phyloP scores from a whole-genome alignment of 1,140 invertebrate genomes.

The Drosophila santomea region DNA sequence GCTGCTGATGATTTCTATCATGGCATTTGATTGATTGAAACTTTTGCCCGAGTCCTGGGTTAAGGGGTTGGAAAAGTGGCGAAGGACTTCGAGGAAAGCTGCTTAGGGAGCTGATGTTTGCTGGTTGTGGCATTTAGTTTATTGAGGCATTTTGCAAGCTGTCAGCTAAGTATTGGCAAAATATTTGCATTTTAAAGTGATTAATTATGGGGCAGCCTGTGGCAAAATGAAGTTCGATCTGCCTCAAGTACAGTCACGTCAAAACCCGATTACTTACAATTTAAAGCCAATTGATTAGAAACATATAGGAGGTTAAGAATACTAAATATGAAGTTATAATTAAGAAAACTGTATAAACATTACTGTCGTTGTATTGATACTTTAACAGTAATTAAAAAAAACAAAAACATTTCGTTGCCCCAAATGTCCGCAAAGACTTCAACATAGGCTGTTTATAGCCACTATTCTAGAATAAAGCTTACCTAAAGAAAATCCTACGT shows the following conservation, averaged over 20 bases:
- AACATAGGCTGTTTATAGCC: not conserved
- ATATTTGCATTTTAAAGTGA: constrained; percentile 73
- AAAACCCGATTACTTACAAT: constrained; percentile 16
- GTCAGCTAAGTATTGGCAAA: constrained; percentile 32
- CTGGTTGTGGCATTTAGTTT: constrained; percentile 59
- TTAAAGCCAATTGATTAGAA: constrained; percentile 2
- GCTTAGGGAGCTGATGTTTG: not conserved
- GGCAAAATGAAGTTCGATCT: not conserved
- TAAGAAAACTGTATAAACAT: not conserved
- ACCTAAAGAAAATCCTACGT: not conserved
- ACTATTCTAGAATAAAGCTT: not conserved
- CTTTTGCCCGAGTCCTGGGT: constrained; percentile 12
- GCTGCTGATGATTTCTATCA: constrained; percentile 66
- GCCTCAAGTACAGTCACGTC: constrained; percentile 16
- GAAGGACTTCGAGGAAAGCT: not conserved
- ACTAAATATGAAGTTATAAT: not conserved
- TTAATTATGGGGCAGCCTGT: constrained; percentile 45
- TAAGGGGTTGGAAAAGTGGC: not conserved
- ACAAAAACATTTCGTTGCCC: too few species aligned
- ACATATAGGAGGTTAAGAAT: not conserved
- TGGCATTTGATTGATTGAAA: constrained; percentile 78
- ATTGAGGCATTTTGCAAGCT: constrained; percentile 56
- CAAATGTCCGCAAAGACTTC: not conserved
- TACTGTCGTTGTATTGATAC: too few species aligned
- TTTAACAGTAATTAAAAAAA: too few species aligned